Evolutionary conservation across 1,140 invertebrate species (phyloP).

Genomic region (Sipha flava): DNA sequence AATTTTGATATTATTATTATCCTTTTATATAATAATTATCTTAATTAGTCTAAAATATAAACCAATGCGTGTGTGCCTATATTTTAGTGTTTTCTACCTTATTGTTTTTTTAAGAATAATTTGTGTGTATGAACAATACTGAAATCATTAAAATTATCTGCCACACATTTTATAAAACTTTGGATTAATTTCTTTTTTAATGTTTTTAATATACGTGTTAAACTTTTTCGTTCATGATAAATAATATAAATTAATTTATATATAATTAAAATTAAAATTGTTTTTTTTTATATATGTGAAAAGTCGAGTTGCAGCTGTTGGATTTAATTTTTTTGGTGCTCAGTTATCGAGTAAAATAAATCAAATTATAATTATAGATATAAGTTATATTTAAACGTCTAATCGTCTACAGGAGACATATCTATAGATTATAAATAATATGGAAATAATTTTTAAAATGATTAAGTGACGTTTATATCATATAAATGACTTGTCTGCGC

Average conservation of each 20-base stretch:
- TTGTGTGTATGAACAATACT: neutral
- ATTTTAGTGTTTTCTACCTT: constrained; percentile 13
- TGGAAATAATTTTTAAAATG: neutral
- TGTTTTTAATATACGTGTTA: constrained; percentile 17
- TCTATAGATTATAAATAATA: neutral
- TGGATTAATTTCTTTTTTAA: neutral
- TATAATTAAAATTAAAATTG: neutral
- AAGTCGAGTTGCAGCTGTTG: neutral
- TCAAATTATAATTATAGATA: no score
- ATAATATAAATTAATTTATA: constrained; percentile 16
- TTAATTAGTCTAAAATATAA: constrained; percentile 13
- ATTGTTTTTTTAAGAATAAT: constrained; percentile 9
- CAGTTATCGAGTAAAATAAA: no score
- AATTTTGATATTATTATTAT: constrained; percentile 11
- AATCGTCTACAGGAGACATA: neutral
- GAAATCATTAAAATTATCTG: neutral
- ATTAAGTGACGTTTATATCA: no score
- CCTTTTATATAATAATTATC: constrained; percentile 7
- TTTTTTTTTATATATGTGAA: neutral
- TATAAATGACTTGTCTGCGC: no score
- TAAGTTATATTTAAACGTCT: no score
- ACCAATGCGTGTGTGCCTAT: constrained; percentile 2
- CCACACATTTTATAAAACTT: constrained; percentile 4
- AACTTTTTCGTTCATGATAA: neutral
- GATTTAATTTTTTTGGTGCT: neutral